Base-by-base conservation (phyloP, 2,113 vertebrate species). In the Micromys minutus region DNA sequence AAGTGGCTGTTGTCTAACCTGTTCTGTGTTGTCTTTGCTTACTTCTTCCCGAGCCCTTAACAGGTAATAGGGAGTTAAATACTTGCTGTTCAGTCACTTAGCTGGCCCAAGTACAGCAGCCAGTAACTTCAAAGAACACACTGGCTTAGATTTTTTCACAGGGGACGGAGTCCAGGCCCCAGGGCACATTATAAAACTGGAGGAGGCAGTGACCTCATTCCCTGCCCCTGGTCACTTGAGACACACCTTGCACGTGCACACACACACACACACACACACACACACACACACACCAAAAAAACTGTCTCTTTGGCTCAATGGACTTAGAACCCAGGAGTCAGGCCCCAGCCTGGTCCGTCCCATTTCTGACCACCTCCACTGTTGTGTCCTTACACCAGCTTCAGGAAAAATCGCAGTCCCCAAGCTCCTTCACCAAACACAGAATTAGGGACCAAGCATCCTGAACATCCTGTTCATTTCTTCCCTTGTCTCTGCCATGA, bases 21-120 rank as follows among this genome's bases (percentile, higher is more conserved):
- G 96, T 91, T 96, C 55, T 34, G 63, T 42, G 85, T 94, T 95
- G 90, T 93, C 96, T 95, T 87, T 93, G 94, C 84, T 93, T 93
- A 69, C 88, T 89, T 93, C 87, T 95, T 95, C 95, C 84, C 89
- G 83, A 89, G 75, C 91, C 94, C 59, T 90, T 65, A 42, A 84
- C 92, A 93, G 76, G 81, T 93, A 91, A 72, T 76, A 42, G 86
- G 89, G 19, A 91, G 89, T 94, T 95, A 97, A 90, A 87, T 36
- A 93, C 85, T 85, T 85, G 83, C 71, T 87, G 89, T 45, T n/a
- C 74, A 89, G 79, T 94, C 95, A 52, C 21, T 74, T 61, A 88
- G 63, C 90, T 71, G 92, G 39, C 72, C 79, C 91, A 87, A 42
- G 84, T 26, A 47, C 75, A 91, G 57, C 83, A 76, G 39, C 52